Conservation (phyloP, 2,888 invertebrate genomes). For the Hermaeophaga mercurialis region DNA sequence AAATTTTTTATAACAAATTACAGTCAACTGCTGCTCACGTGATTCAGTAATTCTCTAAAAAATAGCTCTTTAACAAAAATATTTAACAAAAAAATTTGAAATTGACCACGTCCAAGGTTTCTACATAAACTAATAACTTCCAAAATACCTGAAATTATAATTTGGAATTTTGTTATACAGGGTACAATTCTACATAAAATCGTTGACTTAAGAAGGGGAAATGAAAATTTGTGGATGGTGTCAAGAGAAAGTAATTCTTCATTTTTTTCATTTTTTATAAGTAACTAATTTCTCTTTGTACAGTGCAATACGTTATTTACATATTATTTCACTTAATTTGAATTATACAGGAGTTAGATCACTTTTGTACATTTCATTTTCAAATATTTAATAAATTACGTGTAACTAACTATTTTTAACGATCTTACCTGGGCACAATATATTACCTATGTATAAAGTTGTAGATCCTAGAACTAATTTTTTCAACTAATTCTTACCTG, state of each 20-base stretch:
- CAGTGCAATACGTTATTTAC: slow-evolving; percentile 9
- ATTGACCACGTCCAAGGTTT: slow-evolving; percentile 19
- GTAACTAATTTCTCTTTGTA: slow-evolving; percentile 9
- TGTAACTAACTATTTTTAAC: slow-evolving; percentile 17
- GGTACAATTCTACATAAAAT: slow-evolving; percentile 19
- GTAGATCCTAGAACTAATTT: slow-evolving; percentile 27
- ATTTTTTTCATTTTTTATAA: slow-evolving; percentile 1
- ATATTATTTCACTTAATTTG: slow-evolving; percentile 10
- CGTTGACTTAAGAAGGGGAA: slow-evolving; percentile 21
- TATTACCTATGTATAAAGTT: slow-evolving; percentile 16
- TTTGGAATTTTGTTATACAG: slow-evolving; percentile 23
- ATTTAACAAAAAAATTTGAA: too few species aligned
- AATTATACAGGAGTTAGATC: slow-evolving; percentile 6
- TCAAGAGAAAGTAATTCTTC: slow-evolving; percentile 26
- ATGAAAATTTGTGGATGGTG: slow-evolving; percentile 15
- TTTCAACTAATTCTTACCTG: background rate
- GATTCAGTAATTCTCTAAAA: too few species aligned
- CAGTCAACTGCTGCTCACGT: too few species aligned
- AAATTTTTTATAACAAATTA: too few species aligned
- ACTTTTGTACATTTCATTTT: background rate
- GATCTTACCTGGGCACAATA: slow-evolving; percentile 27
- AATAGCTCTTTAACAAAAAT: too few species aligned
- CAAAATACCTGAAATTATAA: too few species aligned
- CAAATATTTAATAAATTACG: background rate
- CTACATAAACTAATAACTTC: background rate